Conservation (phyloP, 2,888 invertebrate genomes). For the Coelinius sp. region DNA sequence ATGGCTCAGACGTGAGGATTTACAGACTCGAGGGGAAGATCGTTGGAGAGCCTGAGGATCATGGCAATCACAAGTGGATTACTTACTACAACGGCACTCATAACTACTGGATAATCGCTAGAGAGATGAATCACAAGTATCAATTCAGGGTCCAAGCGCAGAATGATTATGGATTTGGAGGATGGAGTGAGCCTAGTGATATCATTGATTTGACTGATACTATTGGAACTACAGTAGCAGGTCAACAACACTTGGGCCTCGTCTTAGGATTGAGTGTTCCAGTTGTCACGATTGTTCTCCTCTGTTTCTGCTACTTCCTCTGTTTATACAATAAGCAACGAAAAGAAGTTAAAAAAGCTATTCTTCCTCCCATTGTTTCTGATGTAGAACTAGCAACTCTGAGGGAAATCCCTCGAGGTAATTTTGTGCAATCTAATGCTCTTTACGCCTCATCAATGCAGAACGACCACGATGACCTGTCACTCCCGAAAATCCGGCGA, state of each 20-base stretch:
- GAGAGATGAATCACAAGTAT: constrained; percentile 74
- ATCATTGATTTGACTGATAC: constrained; percentile 74
- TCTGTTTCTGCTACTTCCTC: constrained; percentile 70
- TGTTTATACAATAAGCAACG: constrained; percentile 75
- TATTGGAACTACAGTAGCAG: constrained; percentile 68
- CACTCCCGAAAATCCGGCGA: constrained; percentile 87
- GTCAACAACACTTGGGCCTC: constrained; percentile 74
- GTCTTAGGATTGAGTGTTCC: constrained; percentile 78
- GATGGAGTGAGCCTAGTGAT: constrained; percentile 79
- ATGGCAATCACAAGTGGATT: constrained; percentile 72
- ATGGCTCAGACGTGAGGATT: constrained; percentile 81
- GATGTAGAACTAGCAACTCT: constrained; percentile 91
- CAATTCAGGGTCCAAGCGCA: constrained; percentile 84
- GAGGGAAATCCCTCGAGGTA: constrained; percentile 83
- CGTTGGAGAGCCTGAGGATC: constrained; percentile 50
- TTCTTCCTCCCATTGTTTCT: constrained; percentile 75
- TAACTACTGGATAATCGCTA: constrained; percentile 84
- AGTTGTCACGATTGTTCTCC: constrained; percentile 64
- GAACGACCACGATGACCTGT: constrained; percentile 84
- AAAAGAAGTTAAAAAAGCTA: constrained; percentile 79
- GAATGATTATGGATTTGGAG: constrained; percentile 88
- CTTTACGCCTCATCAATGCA: constrained; percentile 79
- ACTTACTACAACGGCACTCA: constrained; percentile 85
- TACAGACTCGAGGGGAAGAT: constrained; percentile 83
- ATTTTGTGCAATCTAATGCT: constrained; percentile 87